Percentiles rank a stretch among this genome's conserved stretches.
Evolutionary conservation across 2,888 invertebrate genomes (phyloP).

Genomic region (Calliscelio sp.): DNA sequence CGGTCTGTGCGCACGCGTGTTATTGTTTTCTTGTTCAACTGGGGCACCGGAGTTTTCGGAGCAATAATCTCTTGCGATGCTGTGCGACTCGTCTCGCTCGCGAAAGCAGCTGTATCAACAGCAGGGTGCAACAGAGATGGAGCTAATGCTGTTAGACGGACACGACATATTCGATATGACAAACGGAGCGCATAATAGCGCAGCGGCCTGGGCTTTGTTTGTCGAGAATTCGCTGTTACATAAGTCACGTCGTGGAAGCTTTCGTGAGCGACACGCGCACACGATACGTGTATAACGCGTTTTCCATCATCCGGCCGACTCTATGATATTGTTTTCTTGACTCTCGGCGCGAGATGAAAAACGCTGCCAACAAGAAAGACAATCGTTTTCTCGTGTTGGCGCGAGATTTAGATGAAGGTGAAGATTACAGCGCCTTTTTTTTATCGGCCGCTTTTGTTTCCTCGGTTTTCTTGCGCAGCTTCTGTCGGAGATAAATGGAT

Average conservation of each 20-base stretch:
- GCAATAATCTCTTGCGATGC: slow-evolving; percentile 32
- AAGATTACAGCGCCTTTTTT: slow-evolving; percentile 27
- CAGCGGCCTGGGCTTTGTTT: slow-evolving; percentile 13
- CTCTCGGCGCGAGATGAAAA: slow-evolving; percentile 23
- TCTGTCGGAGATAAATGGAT: slow-evolving; percentile 15
- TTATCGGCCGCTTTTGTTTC: neutral
- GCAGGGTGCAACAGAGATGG: neutral
- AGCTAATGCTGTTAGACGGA: slow-evolving; percentile 17
- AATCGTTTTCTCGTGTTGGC: slow-evolving; percentile 22
- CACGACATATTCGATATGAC: slow-evolving; percentile 26
- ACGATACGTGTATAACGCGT: slow-evolving; percentile 25
- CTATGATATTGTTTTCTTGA: slow-evolving; percentile 37
- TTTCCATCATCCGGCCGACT: slow-evolving; percentile 28
- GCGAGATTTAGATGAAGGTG: slow-evolving; percentile 24
- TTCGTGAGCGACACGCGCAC: slow-evolving; percentile 1
- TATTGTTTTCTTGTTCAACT: slow-evolving; percentile 45
- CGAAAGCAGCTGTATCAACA: slow-evolving; percentile 53
- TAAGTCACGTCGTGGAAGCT: slow-evolving; percentile 46
- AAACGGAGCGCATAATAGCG: slow-evolving; percentile 8
- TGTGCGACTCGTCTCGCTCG: too few relatives aligned
- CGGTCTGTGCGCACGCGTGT: slow-evolving; percentile 35
- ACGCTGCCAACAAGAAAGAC: slow-evolving; percentile 7
- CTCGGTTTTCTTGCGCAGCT: neutral
- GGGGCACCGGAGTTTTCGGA: slow-evolving; percentile 44
- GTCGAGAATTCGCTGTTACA: slow-evolving; percentile 4